phyloP scores from a whole-genome alignment of 2,797 vertebrate genomes.

The Hippocampus kuda region DNA sequence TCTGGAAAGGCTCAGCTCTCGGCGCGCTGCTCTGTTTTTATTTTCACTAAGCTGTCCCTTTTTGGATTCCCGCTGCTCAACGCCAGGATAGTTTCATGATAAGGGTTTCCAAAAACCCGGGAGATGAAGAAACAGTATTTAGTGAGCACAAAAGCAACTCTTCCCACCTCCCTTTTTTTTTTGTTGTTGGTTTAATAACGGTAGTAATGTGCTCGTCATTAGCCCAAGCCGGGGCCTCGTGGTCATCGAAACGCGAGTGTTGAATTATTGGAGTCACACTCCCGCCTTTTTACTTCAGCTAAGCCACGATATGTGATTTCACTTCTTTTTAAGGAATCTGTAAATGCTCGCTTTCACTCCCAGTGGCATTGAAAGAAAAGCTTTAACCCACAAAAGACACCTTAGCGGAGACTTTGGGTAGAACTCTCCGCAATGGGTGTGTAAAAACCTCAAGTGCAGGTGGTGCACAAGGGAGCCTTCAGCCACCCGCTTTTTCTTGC shows the following conservation, averaged over 20 bases:
- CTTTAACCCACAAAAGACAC: conserved; percentile 52
- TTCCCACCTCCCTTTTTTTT: conserved; percentile 53
- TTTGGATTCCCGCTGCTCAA: conserved; percentile 59
- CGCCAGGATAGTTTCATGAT: conserved; percentile 68
- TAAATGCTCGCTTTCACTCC: conserved; percentile 53
- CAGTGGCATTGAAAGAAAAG: conserved; percentile 43
- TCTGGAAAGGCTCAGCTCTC: conserved; percentile 67
- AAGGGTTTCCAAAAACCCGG: conserved; percentile 67
- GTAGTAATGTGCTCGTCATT: conserved; percentile 60
- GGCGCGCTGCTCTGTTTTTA: conserved; percentile 68
- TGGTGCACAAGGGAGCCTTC: conserved; percentile 48
- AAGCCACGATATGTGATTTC: conserved; percentile 61
- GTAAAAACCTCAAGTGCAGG: conserved; percentile 51
- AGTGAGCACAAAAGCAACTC: conserved; percentile 66
- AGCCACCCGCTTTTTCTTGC: conserved; percentile 37
- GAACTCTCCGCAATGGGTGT: conserved; percentile 42
- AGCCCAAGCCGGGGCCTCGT: conserved; percentile 49
- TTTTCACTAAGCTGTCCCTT: conserved; percentile 72
- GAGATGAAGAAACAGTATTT: conserved; percentile 68
- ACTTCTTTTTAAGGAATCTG: conserved; percentile 46
- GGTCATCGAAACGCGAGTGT: conserved; percentile 62
- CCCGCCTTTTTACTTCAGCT: conserved; percentile 54
- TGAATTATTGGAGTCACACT: conserved; percentile 59
- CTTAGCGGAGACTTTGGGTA: conserved; percentile 25
- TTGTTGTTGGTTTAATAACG: conserved; percentile 59